phyloP scores from a whole-genome alignment of 2,113 vertebrate genomes.

The Symphodus melops region DNA sequence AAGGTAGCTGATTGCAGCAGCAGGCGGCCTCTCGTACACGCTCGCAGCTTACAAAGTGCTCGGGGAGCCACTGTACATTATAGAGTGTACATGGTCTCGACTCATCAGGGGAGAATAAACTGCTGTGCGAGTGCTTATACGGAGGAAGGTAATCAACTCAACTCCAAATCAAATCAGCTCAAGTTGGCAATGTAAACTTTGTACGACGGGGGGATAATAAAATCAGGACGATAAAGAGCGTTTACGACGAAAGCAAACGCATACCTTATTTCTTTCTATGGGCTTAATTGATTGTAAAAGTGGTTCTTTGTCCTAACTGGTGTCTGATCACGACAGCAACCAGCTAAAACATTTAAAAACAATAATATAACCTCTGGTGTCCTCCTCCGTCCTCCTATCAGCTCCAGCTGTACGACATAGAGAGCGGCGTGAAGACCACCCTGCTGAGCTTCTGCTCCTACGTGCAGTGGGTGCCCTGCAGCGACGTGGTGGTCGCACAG shows the following conservation, averaged over 20 bases:
- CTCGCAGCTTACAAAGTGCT: slow-evolving; percentile 25
- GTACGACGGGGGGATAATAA: neutral
- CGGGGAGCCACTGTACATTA: slow-evolving; percentile 31
- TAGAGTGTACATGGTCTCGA: slow-evolving; percentile 33
- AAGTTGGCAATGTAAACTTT: neutral
- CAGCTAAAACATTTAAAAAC: too few relatives aligned
- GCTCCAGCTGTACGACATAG: slow-evolving; percentile 92
- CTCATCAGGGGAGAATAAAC: slow-evolving; percentile 23
- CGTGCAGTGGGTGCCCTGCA: slow-evolving; percentile 95
- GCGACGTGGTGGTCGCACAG: slow-evolving; percentile 95
- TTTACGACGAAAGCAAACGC: neutral
- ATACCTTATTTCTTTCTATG: too few relatives aligned
- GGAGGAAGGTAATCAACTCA: slow-evolving; percentile 26
- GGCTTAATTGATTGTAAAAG: too few relatives aligned
- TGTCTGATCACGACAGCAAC: too few relatives aligned
- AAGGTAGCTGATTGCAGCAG: slow-evolving; percentile 59
- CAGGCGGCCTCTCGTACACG: slow-evolving; percentile 16
- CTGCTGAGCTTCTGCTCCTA: slow-evolving; percentile 94
- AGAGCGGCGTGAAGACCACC: slow-evolving; percentile 84
- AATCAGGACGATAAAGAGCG: neutral
- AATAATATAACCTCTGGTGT: too few relatives aligned
- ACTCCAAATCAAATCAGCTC: slow-evolving; percentile 2
- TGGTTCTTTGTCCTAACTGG: too few relatives aligned
- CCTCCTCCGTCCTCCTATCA: slow-evolving; percentile 55
- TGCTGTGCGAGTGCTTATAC: slow-evolving; percentile 17